These are phyloP conservation scores for Ctenoplectra terminalis DNA, from an alignment of 1,140 invertebrate genomes.

Conservation along the genomic window DNA sequence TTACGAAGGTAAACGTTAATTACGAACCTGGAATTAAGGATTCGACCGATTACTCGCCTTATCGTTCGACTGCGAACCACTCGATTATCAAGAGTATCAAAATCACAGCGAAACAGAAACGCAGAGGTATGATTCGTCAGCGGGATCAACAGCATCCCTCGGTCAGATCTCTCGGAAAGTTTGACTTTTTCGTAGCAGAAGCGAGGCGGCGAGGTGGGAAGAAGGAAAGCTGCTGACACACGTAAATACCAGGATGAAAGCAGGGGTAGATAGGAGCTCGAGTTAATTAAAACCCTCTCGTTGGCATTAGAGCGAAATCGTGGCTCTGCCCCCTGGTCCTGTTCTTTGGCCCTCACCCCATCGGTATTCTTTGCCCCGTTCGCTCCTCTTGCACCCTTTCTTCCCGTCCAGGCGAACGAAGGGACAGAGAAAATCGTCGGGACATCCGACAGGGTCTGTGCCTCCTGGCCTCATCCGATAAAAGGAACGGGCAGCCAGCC, in stretches of 20 bases:
- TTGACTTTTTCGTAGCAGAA: conserved; percentile 26
- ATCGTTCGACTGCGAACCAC: no score
- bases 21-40: no score
- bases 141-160: background rate
- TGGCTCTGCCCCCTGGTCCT: conserved; percentile 34
- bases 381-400: conserved; percentile 40
- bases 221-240: conserved; percentile 70
- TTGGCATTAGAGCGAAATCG: conserved; percentile 71
- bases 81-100: no score
- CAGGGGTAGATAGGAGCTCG: conserved; percentile 58
- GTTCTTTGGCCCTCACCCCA: background rate
- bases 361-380: background rate
- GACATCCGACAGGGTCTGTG: conserved; percentile 44
- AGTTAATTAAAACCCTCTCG: conserved; percentile 72
- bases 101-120: background rate
- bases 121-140: background rate
- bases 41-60: no score
- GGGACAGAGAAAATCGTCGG: conserved; percentile 57
- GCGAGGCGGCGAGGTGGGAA: background rate
- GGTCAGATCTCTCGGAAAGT: background rate
- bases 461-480: conserved; percentile 75
- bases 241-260: conserved; percentile 69
- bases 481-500: conserved; percentile 73
- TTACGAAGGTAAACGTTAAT: no score
- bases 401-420: conserved; percentile 36